Conservation (phyloP, 2,797 vertebrate genomes). For the Bovichtus diacanthus region DNA sequence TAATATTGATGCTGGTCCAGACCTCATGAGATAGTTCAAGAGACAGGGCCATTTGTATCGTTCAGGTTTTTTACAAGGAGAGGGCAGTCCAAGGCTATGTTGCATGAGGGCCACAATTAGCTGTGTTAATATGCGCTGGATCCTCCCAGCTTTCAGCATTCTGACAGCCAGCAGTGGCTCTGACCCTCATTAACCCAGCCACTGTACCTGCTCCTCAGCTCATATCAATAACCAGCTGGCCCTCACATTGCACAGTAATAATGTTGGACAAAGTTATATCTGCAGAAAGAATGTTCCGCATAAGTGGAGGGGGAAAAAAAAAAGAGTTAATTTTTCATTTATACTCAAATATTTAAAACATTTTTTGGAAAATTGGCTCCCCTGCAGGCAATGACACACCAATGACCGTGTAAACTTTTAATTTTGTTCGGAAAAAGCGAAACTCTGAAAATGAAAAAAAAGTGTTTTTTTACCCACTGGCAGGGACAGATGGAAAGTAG, state of each 20-base stretch:
- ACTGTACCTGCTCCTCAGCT: constrained; percentile 57
- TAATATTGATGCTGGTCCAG: constrained; percentile 12
- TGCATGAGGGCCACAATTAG: constrained; percentile 67
- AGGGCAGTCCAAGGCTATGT: constrained; percentile 46
- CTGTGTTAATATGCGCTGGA: constrained; percentile 52
- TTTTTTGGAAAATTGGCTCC: constrained; percentile 26
- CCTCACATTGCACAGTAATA: constrained; percentile 26
- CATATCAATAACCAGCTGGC: constrained; percentile 61
- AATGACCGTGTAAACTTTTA: constrained; percentile 30
- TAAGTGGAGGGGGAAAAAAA: not conserved
- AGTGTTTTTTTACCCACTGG: constrained; percentile 42
- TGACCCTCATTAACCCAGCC: constrained; percentile 76
- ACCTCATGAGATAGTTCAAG: constrained; percentile 25
- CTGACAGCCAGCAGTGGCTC: constrained; percentile 43
- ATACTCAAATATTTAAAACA: constrained; percentile 44
- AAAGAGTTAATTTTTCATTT: constrained; percentile 41
- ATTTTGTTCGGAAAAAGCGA: constrained; percentile 44
- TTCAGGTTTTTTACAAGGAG: constrained; percentile 61
- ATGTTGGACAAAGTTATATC: constrained; percentile 39
- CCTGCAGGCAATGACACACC: constrained; percentile 48
- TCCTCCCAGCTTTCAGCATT: constrained; percentile 38
- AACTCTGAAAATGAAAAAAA: constrained; percentile 18
- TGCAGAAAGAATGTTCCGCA: constrained; percentile 10
- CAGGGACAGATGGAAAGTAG: constrained; percentile 38
- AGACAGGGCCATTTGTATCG: constrained; percentile 32